Evolutionary conservation across 1,140 invertebrate genomes (phyloP), one percentile per base, ranked within the genome.

Genomic region (Bombus vancouverensis): DNA sequence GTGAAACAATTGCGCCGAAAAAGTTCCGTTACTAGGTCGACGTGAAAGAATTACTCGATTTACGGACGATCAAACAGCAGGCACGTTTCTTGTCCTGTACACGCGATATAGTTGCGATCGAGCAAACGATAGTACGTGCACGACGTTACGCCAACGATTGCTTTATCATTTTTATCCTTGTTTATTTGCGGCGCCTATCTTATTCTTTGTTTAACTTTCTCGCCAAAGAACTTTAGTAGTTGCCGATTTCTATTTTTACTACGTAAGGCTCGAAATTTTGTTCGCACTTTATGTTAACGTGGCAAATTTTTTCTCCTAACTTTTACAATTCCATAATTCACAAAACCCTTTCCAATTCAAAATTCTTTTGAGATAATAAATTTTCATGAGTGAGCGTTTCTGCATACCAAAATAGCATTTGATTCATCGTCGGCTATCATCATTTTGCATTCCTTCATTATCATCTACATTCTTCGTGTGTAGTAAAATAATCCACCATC

Each of bases 11-110:
- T 22, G 81, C 74, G 42, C 65, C 62, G 22, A 53, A 83, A 83
- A 83, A 77, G 59, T 77, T 34, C 8, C 70, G 81, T 76, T 53
- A 76, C 53, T 75, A 68, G 34, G 47, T 70, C 81, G 62, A 77
- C 73, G 73, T 65, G 81, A 66, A 75, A 75, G 57, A 57, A 42
- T 68, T 68, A 57, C 44, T 37, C 25, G 71, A 59, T 75, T 77
- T 78, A 70, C 65, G 65, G 18, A 57, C 81, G 44, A 83, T 83
- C 44, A 68, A 77, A 66, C 62, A 44, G 10, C 57, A 6, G 72
- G 39, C 25, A 10, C 42, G 39, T 39, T 44, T 57, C 68, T 25
- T 47, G 39, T 76, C 18, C 42, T 10, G 28, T 62, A 15, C 22
- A 32, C 37, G 65, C 34, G 37, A 42, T 59, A 34, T 10, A 37